Base-by-base conservation (phyloP, 2,888 invertebrate genomes). In the Meandrusa payeni region DNA sequence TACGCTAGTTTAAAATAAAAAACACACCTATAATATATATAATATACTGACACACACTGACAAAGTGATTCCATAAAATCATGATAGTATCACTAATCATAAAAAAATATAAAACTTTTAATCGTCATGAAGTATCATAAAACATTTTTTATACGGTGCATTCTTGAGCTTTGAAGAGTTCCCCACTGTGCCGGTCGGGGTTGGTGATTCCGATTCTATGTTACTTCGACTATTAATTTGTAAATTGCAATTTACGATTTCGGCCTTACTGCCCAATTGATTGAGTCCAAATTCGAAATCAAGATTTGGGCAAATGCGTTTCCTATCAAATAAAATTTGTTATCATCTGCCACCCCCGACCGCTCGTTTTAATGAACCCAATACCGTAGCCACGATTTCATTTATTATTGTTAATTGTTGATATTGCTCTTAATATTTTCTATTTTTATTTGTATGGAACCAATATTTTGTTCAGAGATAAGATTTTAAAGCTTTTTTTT, bases 171-270 rank as follows among this genome's bases (percentile, higher is more conserved):
- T 58, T 56, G 52, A 51, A 36, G 53, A 54, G 74, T 67, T 73
- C 65, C 82, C 83, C 76, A 79, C 80, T 77, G 83, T 38, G 82
- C 48, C 64, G n/a, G n/a, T n/a, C n/a, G 67, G 73, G 71, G 70
- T 66, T 61, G 67, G 59, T 56, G 64, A 61, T 61, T 59, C 58
- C 56, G 55, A 54, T 59, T 61, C 58, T 42, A 42, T 42, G 29
- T 31, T 29, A 23, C n/a, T 32, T 37, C 7, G 12, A 24, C 19
- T 23, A 42, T 29, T 31, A 31, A 24, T 42, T 24, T 23, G 15
- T 6, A 17, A 3, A 0, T 15, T 12, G 7, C 11, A 13, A 7
- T 10, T n/a, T 13, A 13, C 12, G 34, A 33, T 38, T 43, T 43
- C 28, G 37, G 27, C 32, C 39, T 41, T 41, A 26, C 31, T 15